Base-by-base conservation (phyloP, 2,113 vertebrate species). In the Eublepharis macularius region DNA sequence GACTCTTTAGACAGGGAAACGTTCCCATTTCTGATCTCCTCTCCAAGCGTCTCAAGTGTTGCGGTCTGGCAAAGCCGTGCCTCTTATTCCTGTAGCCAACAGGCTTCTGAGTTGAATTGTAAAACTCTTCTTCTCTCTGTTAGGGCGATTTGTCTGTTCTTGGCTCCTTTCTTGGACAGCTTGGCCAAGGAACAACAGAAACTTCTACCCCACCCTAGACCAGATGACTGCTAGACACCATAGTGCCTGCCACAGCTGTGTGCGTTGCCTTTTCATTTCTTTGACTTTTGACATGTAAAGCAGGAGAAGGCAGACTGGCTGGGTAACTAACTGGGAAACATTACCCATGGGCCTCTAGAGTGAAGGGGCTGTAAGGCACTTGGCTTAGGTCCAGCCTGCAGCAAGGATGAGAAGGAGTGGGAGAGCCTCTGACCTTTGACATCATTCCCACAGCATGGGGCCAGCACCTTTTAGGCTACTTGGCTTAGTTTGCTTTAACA, bases 161-260 rank as follows among this genome's bases (percentile, higher is more conserved):
- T 19, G 32, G 2, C 5, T 74, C 45, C 63, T 26, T 0, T 6
- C 0, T 0, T 0, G 0, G 0, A 9, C 65, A 0, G 21, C 1
- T 10, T 24, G 77, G 24, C 7, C n/a, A 16, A 0, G 0, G 45
- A 34, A 68, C 65, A 34, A 34, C n/a, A 68, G 65, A 66, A 66
- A 66, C 32, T 2, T 66, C 65, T 26, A 9, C 32, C 9, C 29
- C 29, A 66, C 29, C 14, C 14, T 34, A 68, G 13, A n/a, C 19
- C 21, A 60, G 57, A 24, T 60, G 57, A 60, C 57, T 60, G 57
- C 5, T 60, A 60, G 65, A n/a, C 63, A 66, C 63, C 63, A 26
- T 32, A 66, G 26, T 29, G 65, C 65, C 65, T n/a, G n/a, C 65
- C 65, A 10, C 9, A 66, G 65, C 32, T 10, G 32, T n/a, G 11